Base-by-base conservation (phyloP, 2,797 vertebrate genomes). In the Antrozous pallidus region DNA sequence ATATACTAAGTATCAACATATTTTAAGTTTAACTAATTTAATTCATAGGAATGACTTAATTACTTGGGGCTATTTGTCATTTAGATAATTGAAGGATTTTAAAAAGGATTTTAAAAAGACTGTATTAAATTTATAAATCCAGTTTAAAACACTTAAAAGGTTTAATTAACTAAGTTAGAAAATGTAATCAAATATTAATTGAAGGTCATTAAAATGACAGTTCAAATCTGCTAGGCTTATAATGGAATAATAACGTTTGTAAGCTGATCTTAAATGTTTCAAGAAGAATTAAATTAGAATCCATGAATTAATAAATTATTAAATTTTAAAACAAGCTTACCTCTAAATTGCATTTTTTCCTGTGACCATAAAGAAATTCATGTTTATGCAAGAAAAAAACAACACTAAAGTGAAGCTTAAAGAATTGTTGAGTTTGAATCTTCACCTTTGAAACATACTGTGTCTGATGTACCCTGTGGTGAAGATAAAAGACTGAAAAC, bases 21-120 rank as follows among this genome's bases (percentile, higher is more conserved):
- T 70, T 79, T 95, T 75, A 73, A 73, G n/a, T 83, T 87, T 83
- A 87, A 81, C 74, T 80, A 73, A n/a, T 83, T 87, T 83, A 87
- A 81, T 79, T 75, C 20, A 56, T 70, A 90, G 36, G 45, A 85
- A 71, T 85, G 36, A 54, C 33, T 87, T 89, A 74, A 75, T 83
- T 93, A 81, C 8, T 93, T 88, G 22, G 20, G 17, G 93, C 88
- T 20, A 2, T 88, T 75, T 94, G 16, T 67, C 63, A 88, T 73
- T 95, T 47, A 65, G 14, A 91, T 14, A 85, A 75, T 56, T 47
- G n/a, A 94, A 86, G 28, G n/a, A 86, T 45, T 70, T 79, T 18
- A 18, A 42, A 80, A 94, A 86, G 28, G n/a, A 86, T 45, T 70
- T 79, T 18, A 18, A 42, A 80, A 74, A 80, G 31, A 38, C 42